These are phyloP conservation scores for Periparus ater DNA, from an alignment of 2,797 vertebrate species.

Conservation along the genomic window DNA sequence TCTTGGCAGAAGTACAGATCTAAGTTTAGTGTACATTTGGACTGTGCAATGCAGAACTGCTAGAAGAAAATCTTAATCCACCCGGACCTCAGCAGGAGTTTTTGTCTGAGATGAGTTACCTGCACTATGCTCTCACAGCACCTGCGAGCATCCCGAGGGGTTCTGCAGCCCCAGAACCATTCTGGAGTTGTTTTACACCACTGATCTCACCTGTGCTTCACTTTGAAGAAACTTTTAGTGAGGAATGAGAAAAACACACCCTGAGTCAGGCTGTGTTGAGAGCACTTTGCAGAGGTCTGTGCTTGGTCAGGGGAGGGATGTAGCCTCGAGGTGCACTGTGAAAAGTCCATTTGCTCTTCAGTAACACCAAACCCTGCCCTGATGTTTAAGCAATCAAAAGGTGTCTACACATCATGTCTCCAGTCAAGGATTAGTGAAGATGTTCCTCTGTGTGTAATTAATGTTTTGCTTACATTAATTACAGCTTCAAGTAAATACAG, in stretches of 20 bases:
- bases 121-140: fast-evolving
- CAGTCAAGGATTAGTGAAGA: not conserved
- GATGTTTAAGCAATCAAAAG: not conserved
- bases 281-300: not conserved
- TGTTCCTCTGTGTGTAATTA: not conserved
- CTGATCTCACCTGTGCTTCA: not conserved
- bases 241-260: not conserved
- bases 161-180: fast-evolving
- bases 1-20: conserved; percentile 50
- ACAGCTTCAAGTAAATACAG: not conserved
- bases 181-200: not conserved
- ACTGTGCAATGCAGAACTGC: not conserved
- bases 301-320: not conserved
- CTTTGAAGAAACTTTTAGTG: not conserved
- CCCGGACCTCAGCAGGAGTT: not conserved
- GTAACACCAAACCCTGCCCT: not conserved
- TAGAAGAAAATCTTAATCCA: not conserved
- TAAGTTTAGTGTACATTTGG: conserved; percentile 41
- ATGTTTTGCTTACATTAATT: not conserved
- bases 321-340: not conserved
- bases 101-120: not conserved
- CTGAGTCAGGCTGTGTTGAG: fast-evolving
- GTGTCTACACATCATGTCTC: not conserved
- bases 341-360: not conserved
- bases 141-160: not conserved